Evolutionary conservation across 2,888 invertebrate genomes (phyloP).

Genomic region (Plemyria rubiginata): DNA sequence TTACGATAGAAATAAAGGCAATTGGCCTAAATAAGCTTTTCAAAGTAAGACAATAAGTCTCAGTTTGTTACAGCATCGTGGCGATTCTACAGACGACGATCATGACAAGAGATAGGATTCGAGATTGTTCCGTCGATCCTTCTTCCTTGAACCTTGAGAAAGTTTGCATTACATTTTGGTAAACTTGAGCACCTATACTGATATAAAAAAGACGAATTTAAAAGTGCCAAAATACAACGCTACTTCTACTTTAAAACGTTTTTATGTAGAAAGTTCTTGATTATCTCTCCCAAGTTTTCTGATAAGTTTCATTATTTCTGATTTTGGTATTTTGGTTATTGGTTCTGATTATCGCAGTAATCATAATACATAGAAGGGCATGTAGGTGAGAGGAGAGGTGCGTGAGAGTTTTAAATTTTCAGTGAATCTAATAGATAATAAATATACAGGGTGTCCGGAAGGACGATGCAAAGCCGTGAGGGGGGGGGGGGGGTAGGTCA

Average conservation of each 20-base stretch:
- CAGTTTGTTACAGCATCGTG: slow-evolving; percentile 15
- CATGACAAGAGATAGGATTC: slow-evolving; percentile 17
- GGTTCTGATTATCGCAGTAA: no score
- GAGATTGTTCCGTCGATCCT: slow-evolving; percentile 15
- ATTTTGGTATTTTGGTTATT: no score
- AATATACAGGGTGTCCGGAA: no score
- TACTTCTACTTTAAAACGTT: neutral
- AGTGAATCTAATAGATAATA: no score
- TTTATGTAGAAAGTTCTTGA: neutral
- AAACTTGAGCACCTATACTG: neutral
- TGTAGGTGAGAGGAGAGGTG: no score
- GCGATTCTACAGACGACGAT: slow-evolving; percentile 20
- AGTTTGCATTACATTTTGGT: slow-evolving; percentile 1
- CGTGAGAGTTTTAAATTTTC: no score
- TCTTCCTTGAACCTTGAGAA: slow-evolving; percentile 18
- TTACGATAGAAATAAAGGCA: slow-evolving; percentile 1
- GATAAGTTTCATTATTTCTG: no score
- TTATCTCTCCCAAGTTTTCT: no score
- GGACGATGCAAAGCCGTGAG: no score
- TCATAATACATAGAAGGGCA: no score
- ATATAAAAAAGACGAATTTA: neutral
- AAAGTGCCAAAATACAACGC: neutral
- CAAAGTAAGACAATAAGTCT: slow-evolving; percentile 19
- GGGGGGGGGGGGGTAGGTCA: no score
- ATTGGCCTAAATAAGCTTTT: slow-evolving; percentile 10